Evolutionary conservation across 2,113 vertebrate species (phyloP), one percentile per base, ranked within the genome.

Genomic region (Sorex araneus): DNA sequence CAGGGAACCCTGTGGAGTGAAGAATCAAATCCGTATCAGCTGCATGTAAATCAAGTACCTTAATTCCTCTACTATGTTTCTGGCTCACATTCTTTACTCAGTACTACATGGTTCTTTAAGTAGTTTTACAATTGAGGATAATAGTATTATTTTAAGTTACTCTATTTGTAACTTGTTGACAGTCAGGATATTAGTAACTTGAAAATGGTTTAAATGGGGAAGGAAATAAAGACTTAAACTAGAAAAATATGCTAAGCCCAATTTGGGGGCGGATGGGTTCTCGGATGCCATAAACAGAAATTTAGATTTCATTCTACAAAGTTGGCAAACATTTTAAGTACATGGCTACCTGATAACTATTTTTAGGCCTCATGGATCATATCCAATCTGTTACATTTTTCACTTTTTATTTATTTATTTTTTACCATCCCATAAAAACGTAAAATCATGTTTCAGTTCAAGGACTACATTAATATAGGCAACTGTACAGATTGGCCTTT

Each of bases 381-480:
- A 19, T 63, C 36, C 88, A 82, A 63, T 57, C 81, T 60, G 25
- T 30, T 90, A 32, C 28, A 54, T 84, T 73, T 78, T 69, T 19
- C 57, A 4, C 57, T 63, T 80, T 74, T 91, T 81, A 34, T 73
- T 94, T 82, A 23, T 64, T 70, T 64, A 50, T 50, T 82, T 90
- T 84, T 82, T 77, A 87, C 2, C 69, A 76, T 73, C 18, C 36
- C 63, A 67, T 79, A 43, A 87, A 95, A 80, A 60, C 25, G 36
- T 28, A 69, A 54, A 79, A 87, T 10, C 36, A 54, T 64, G 40
- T 60, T 94, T 92, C 76, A 70, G 32, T 40, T 76, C 63, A 32
- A 84, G 47, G 47, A n/a, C 63, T 2, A 0, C 16, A 23, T 81
- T 75, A 84, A 63, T 36, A 74, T 8, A 16, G 80, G 86, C 85